Base-by-base conservation (phyloP, 2,113 vertebrate genomes). In the Verasper variegatus region DNA sequence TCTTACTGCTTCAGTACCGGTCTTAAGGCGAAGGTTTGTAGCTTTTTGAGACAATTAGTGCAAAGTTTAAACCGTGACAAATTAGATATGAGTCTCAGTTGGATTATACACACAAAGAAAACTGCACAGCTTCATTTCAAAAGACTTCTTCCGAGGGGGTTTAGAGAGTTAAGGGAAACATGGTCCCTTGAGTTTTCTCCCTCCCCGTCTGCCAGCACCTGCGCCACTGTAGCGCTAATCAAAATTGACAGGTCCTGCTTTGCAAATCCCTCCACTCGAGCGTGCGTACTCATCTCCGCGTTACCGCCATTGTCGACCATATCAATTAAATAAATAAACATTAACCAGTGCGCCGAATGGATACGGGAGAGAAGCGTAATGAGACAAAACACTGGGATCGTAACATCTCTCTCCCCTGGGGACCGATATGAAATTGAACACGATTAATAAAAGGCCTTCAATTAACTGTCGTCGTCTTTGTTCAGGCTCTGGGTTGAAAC, bases 291-390 rank as follows among this genome's bases (percentile, higher is more conserved):
- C 81, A 80, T 89, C 87, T 87, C 59, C 83, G 71, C 80, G 77
- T 87, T 76, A 85, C 78, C 78, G 75, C 71, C 81, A 83, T 85
- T 85, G 81, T 86, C 55, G 83, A 74, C 72, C 59, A 72, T 77
- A 88, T 83, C 57, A 58, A 82, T 77, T 73, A 84, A 86, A 88
- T 82, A 85, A 88, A 92, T 74, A 86, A 79, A 80, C 76, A 85
- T 84, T 74, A 74, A 83, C 55, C 2, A 40, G 63, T 23, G 74
- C 14, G 21, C 26, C 24, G 68, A 13, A 54, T 71, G 72, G 88
- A 89, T 78, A 73, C 3, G n/a, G 51, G 20, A 59, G 52, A 61
- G 47, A 74, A 66, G 61, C 8, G 14, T 83, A 84, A 88, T 81
- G 81, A 88, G 88, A 84, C 81, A 82, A 90, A 87, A 86, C 67